Evolutionary conservation across 2,113 vertebrate genomes (phyloP).

Genomic region (Elgaria multicarinata): DNA sequence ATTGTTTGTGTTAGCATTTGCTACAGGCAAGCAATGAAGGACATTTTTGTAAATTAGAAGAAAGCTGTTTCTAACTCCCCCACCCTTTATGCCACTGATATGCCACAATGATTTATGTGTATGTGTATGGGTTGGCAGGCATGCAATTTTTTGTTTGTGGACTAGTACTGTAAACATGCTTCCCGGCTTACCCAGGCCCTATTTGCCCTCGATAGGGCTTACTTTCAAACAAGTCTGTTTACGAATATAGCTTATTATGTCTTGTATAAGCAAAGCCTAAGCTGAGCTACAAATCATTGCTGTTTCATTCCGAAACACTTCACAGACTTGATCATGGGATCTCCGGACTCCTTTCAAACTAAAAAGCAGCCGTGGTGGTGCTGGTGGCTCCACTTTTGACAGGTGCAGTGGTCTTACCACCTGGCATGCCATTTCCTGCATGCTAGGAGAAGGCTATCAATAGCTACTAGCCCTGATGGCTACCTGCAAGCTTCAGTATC

Average conservation of each 20-base stretch:
- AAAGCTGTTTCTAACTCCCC: neutral
- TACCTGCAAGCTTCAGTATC: no score
- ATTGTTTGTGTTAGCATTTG: neutral
- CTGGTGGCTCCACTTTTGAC: no score
- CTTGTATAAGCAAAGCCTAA: neutral
- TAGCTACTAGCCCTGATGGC: no score
- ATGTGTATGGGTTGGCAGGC: neutral
- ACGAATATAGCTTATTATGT: neutral
- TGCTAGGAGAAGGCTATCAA: no score
- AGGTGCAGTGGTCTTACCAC: neutral
- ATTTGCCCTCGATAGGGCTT: no score
- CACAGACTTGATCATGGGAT: neutral
- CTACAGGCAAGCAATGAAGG: neutral
- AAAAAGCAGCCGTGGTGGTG: neutral
- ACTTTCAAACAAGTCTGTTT: no score
- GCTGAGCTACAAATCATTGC: neutral
- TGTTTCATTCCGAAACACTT: neutral
- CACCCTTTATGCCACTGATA: neutral
- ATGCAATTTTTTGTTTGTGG: neutral
- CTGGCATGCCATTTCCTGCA: neutral
- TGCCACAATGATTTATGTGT: neutral
- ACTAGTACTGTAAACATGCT: neutral
- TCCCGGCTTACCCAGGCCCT: no score
- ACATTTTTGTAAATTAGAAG: neutral
- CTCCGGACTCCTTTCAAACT: neutral